A percentile compares a stretch with the other conserved stretches of the same genome.
Conservation (phyloP, 2,888 invertebrate genomes). For the Nymphalis polychloros region DNA sequence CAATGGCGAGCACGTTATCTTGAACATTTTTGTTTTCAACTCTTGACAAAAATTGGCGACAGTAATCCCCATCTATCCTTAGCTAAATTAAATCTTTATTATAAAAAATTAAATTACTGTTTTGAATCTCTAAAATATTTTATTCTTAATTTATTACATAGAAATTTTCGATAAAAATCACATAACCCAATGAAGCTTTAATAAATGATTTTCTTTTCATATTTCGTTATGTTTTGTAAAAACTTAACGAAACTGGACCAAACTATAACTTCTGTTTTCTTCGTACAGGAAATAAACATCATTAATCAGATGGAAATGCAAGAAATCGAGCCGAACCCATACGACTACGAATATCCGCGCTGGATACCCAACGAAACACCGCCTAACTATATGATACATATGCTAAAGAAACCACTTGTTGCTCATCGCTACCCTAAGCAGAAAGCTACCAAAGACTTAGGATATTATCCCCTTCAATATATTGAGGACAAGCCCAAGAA, state of each 20-base stretch:
- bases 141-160: not conserved
- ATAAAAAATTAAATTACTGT: not conserved
- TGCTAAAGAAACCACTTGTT: not conserved
- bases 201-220: no score
- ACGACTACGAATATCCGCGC: constrained; percentile 13
- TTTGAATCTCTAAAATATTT: not conserved
- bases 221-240: no score
- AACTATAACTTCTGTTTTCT: not conserved
- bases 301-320: constrained; percentile 26
- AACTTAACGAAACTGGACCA: no score
- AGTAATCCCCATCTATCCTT: not conserved
- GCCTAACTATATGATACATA: constrained; percentile 8
- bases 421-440: not conserved
- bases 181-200: no score
- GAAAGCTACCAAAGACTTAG: not conserved
- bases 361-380: constrained; percentile 20
- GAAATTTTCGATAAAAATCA: no score
- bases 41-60: not conserved
- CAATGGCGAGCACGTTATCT: not conserved
- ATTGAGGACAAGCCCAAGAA: not conserved
- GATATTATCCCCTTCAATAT: not conserved
- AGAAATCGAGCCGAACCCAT: constrained; percentile 9
- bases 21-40: not conserved
- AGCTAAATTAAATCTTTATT: not conserved
- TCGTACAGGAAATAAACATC: constrained; percentile 28